phyloP scores from a whole-genome alignment of 92 coral and sea anemone genomes.

The Phenganax marumi region DNA sequence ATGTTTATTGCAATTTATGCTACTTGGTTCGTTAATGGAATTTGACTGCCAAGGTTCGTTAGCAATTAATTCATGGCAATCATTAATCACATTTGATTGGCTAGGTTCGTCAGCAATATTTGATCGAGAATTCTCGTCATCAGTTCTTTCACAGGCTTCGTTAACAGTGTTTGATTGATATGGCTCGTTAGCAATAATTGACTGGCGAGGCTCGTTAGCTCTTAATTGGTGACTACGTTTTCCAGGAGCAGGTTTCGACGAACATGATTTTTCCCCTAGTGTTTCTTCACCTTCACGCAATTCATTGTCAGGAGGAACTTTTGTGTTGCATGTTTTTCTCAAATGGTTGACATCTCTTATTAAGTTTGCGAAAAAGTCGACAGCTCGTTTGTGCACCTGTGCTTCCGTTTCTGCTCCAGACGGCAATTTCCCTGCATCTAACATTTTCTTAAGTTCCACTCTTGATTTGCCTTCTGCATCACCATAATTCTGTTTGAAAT shows the following conservation, averaged over 20 bases:
- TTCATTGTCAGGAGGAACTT: not conserved
- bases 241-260: not conserved
- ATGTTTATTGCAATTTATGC: no score
- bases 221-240: not conserved
- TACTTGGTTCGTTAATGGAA: no score
- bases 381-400: conserved; percentile 64
- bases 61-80: no score
- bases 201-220: not conserved
- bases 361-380: conserved; percentile 51
- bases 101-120: no score
- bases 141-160: no score
- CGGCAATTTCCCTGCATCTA: conserved; percentile 42
- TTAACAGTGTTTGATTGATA: no score
- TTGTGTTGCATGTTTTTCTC: not conserved
- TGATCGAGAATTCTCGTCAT: no score
- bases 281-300: no score
- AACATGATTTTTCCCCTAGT: no score
- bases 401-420: conserved; percentile 68
- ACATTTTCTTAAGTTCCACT: conserved; percentile 32
- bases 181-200: no score
- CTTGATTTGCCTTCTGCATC: conserved; percentile 56
- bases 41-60: no score
- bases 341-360: conserved; percentile 34
- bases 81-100: no score
- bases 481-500: conserved; percentile 58